Evolutionary conservation across 1,140 invertebrate species (phyloP), one percentile per base, ranked within the genome.

Genomic region (Drosophila willistoni): DNA sequence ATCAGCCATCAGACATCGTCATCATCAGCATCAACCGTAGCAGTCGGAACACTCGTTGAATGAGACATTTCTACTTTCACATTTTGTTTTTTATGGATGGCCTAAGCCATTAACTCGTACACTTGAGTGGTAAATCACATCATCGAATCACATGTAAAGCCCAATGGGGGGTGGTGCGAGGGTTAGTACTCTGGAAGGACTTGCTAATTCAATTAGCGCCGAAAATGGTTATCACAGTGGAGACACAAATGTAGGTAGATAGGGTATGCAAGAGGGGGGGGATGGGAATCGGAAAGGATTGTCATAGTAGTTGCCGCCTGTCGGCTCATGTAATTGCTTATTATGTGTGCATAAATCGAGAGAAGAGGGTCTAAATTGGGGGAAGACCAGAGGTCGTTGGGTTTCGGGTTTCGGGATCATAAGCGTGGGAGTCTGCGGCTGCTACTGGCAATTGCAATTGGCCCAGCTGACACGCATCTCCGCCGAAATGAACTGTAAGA

Each of bases 191-290:
- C 64, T 34, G 51, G 47, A 44, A 65, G 68, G 61, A 67, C 64
- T 66, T 64, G 66, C 82, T 86, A 77, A 86, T 86, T 86, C 66
- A 86, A 86, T 86, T 86, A 86, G 79, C 78, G 82, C 74, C 71
- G 39, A 41, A 64, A 83, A 81, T 85, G 71, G 76, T 79, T 76
- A 68, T 73, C 68, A 61, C 64, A 84, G 61, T 73, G 36, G 17
- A 75, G 73, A 67, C 54, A 64, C 19, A 70, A 65, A 22, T 3
- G 12, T 51, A 51, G 5, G 3, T 44, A 14, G 14, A 6, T 44
- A 44, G 64, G 54, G 41, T 25, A 25, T 25, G 22, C 2, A 25
- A 66, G 57, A 17, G 39, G 51, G 65, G 22, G 57, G 36, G 60
- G 44, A 29, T 39, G 42, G 36, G 19, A 67, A 54, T 33, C 39